Evolutionary conservation across 2,113 vertebrate genomes (phyloP).

Genomic region (Muntiacus muntjak): DNA sequence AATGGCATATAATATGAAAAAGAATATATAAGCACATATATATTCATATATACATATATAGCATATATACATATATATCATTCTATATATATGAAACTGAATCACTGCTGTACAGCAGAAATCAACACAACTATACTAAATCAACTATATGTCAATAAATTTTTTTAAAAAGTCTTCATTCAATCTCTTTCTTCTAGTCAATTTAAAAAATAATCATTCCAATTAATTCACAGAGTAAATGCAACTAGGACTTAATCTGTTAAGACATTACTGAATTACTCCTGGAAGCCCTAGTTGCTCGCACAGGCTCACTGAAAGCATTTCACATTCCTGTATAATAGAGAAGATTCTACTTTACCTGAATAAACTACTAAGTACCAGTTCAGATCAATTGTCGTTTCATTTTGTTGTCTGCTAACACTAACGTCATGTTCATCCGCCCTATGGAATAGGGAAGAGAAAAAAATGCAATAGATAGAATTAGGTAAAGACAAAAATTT

Average conservation of each 20-base stretch:
- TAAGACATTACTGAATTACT: background rate
- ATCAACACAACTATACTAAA: background rate
- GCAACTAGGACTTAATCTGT: background rate
- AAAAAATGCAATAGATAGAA: background rate
- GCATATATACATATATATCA: background rate
- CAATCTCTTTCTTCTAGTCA: background rate
- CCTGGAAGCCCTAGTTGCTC: background rate
- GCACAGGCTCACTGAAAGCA: background rate
- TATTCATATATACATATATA: background rate
- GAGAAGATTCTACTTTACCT: background rate
- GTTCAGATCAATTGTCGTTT: fast-evolving
- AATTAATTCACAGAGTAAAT: background rate
- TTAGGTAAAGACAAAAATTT: background rate
- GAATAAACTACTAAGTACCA: background rate
- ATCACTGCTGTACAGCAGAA: background rate
- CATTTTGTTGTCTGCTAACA: background rate
- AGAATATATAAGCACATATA: background rate
- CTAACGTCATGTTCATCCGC: fast-evolving
- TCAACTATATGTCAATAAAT: background rate
- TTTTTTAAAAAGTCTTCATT: background rate
- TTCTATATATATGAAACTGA: background rate
- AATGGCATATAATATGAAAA: background rate
- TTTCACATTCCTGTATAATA: background rate
- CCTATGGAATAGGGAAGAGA: background rate
- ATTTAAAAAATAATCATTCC: background rate